Conservation (phyloP, 2,113 vertebrate species). For the Cavia porcellus region DNA sequence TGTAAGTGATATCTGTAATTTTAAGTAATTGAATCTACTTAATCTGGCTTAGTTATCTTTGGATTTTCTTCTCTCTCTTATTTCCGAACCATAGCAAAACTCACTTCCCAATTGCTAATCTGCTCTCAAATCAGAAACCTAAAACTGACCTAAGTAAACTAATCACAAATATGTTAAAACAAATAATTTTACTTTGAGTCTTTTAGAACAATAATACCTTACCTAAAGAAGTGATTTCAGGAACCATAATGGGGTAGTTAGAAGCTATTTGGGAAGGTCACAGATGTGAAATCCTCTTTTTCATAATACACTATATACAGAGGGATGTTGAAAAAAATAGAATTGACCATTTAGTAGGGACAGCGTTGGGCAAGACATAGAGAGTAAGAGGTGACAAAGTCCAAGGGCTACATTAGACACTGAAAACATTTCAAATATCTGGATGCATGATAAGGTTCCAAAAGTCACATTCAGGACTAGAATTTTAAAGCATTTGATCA, state of each 20-base stretch:
- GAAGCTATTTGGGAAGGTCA: neutral
- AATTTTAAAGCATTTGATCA: conserved; percentile 23
- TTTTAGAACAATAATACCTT: neutral
- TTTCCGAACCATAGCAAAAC: neutral
- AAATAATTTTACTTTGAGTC: neutral
- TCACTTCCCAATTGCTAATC: neutral
- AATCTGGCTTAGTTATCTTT: conserved; percentile 13
- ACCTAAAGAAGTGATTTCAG: conserved; percentile 7
- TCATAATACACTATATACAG: neutral
- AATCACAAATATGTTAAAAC: conserved; percentile 20
- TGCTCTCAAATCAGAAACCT: neutral
- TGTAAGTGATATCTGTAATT: neutral
- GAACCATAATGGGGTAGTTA: neutral
- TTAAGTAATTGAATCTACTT: neutral
- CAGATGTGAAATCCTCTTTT: neutral
- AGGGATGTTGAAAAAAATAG: neutral
- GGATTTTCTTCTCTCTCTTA: neutral
- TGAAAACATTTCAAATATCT: neutral
- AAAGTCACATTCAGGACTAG: conserved; percentile 22
- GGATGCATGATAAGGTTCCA: neutral
- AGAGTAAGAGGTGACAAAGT: neutral
- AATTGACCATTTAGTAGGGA: neutral
- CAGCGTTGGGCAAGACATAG: neutral
- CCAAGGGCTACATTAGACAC: neutral
- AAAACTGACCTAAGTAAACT: neutral